A percentile compares a stretch with the other conserved stretches of the same genome.
phyloP scores from a whole-genome alignment of 2,888 invertebrate genomes.

The Caenorhabditis macrosperma region DNA sequence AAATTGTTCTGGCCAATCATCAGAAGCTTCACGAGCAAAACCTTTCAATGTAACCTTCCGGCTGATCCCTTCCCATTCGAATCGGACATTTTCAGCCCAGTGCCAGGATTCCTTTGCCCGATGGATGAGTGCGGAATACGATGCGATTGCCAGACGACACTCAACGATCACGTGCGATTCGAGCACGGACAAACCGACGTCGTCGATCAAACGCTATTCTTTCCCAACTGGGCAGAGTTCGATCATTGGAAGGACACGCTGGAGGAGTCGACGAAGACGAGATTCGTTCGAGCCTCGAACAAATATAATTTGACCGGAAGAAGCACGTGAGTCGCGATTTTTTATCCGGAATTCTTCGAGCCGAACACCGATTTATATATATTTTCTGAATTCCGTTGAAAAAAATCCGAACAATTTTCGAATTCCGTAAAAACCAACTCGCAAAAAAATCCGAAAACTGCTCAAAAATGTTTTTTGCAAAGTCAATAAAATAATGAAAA shows the following conservation, averaged over 20 bases:
- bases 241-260: slow-evolving; percentile 14
- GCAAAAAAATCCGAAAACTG: no score
- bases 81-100: not conserved
- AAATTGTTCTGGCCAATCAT: not conserved
- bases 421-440: no score
- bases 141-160: slow-evolving; percentile 26
- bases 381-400: no score
- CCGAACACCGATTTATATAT: no score
- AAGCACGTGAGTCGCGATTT: not conserved
- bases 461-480: no score
- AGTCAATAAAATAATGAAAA: no score
- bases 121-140: not conserved
- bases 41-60: not conserved
- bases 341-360: no score
- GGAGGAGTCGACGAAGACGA: slow-evolving; percentile 2
- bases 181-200: slow-evolving; percentile 14
- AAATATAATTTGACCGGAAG: not conserved
- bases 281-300: not conserved
- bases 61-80: not conserved
- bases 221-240: slow-evolving; percentile 1
- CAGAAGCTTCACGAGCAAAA: not conserved
- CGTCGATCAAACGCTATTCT: not conserved
- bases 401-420: not conserved
- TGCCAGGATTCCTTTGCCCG: slow-evolving; percentile 1
- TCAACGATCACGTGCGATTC: slow-evolving; percentile 20